Evolutionary conservation across 2,113 vertebrate genomes (phyloP).

Genomic region (Zosterops hypoxanthus): DNA sequence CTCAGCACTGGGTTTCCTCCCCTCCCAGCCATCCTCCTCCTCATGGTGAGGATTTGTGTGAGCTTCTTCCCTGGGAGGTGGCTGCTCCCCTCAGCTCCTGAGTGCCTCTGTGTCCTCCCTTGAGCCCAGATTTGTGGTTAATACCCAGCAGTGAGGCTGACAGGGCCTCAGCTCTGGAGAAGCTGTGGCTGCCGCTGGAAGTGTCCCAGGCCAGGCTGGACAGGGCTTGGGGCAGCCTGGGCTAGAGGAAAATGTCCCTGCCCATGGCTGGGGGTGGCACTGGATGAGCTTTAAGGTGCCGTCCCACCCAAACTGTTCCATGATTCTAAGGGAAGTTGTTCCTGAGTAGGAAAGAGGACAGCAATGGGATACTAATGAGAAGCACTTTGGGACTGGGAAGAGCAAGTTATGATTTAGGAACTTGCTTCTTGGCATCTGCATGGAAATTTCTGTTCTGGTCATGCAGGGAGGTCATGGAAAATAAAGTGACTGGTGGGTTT

Average conservation of each 20-base stretch:
- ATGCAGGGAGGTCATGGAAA: neutral
- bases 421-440: neutral
- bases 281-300: neutral
- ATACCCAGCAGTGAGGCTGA: neutral
- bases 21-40: neutral
- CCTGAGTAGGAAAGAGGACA: neutral
- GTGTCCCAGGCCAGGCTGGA: neutral
- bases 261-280: neutral
- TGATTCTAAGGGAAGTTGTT: neutral
- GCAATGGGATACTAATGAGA: neutral
- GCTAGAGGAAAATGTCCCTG: neutral
- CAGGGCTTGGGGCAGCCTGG: neutral
- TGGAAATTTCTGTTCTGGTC: neutral
- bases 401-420: neutral
- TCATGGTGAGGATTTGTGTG: accelerated
- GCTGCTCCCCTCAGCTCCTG: neutral
- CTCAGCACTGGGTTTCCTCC: neutral
- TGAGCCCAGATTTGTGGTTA: neutral
- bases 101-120: neutral
- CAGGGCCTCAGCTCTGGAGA: neutral
- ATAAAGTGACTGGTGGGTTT: conserved; percentile 26
- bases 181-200: neutral
- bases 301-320: neutral
- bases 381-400: neutral
- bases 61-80: neutral